phyloP scores from a whole-genome alignment of 2,888 invertebrate species.

The Acanthosepion esculentum region DNA sequence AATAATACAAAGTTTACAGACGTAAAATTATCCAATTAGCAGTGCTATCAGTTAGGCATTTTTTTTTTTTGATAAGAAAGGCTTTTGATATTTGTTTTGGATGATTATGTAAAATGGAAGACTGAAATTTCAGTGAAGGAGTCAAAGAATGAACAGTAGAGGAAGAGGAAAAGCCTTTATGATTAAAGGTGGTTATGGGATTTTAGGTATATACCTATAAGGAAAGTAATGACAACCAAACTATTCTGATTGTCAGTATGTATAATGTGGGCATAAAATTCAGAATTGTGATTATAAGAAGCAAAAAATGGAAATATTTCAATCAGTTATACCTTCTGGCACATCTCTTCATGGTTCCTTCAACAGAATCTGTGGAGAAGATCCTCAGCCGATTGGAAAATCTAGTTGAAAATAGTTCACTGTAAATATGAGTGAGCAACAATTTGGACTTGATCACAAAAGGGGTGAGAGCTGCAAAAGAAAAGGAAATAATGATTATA shows the following conservation, averaged over 20 bases:
- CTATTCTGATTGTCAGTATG: too few relatives aligned
- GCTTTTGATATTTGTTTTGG: neutral
- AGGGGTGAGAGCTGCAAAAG: neutral
- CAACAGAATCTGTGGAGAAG: neutral
- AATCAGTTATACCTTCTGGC: neutral
- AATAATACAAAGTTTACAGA: too few relatives aligned
- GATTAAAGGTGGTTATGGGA: neutral
- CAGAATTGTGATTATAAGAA: neutral
- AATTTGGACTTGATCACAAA: neutral
- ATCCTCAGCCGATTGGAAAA: neutral
- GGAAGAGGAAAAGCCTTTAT: too few relatives aligned
- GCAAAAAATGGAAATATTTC: neutral
- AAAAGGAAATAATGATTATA: neutral
- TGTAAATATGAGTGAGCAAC: neutral
- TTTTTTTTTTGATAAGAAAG: neutral
- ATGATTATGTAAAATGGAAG: neutral
- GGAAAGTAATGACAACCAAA: neutral
- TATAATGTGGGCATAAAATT: neutral
- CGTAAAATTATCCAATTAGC: too few relatives aligned
- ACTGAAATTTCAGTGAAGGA: neutral
- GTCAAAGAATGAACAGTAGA: too few relatives aligned
- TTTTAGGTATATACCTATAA: neutral
- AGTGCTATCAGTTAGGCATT: too few relatives aligned
- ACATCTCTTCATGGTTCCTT: conserved; percentile 21
- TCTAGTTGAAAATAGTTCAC: neutral